phyloP scores from a whole-genome alignment of 2,797 vertebrate genomes.

The Diplodus puntazzo region DNA sequence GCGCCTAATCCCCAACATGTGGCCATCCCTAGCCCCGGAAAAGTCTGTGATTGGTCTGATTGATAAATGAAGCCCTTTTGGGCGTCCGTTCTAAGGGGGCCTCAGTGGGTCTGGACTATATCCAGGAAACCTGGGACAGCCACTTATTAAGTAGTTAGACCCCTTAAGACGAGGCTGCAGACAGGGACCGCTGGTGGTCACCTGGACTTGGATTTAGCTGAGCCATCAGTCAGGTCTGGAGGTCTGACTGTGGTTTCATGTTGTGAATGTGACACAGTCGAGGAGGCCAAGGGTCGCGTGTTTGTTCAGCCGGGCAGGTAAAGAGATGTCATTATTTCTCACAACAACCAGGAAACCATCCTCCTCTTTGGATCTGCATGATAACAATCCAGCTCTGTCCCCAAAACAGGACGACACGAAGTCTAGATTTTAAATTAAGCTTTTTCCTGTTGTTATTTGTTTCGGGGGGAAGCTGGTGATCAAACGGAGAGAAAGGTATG shows the following conservation, averaged over 20 bases:
- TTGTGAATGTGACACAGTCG: slow-evolving; percentile 62
- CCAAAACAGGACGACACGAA: slow-evolving; percentile 26
- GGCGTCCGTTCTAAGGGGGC: slow-evolving; percentile 77
- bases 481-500: slow-evolving; percentile 59
- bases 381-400: slow-evolving; percentile 60
- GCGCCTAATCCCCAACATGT: slow-evolving; percentile 84
- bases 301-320: slow-evolving; percentile 80
- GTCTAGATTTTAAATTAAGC: slow-evolving; percentile 22
- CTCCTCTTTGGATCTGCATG: slow-evolving; percentile 31
- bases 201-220: slow-evolving; percentile 73
- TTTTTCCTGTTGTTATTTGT: slow-evolving; percentile 48
- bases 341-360: slow-evolving; percentile 61
- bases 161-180: slow-evolving; percentile 78
- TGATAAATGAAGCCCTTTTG: slow-evolving; percentile 88
- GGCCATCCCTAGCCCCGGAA: slow-evolving; percentile 82
- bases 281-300: slow-evolving; percentile 66
- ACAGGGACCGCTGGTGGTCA: slow-evolving; percentile 82
- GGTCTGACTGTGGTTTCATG: slow-evolving; percentile 50
- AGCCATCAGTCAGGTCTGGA: slow-evolving; percentile 54
- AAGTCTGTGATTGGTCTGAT: slow-evolving; percentile 86
- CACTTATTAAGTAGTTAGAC: slow-evolving; percentile 91
- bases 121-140: slow-evolving; percentile 94
- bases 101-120: slow-evolving; percentile 93
- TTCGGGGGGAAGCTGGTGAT: slow-evolving; percentile 56
- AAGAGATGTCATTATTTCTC: slow-evolving; percentile 75